Evolutionary conservation across 2,113 vertebrate species (phyloP), one percentile per base, ranked within the genome.

Genomic region (Myotis davidii): DNA sequence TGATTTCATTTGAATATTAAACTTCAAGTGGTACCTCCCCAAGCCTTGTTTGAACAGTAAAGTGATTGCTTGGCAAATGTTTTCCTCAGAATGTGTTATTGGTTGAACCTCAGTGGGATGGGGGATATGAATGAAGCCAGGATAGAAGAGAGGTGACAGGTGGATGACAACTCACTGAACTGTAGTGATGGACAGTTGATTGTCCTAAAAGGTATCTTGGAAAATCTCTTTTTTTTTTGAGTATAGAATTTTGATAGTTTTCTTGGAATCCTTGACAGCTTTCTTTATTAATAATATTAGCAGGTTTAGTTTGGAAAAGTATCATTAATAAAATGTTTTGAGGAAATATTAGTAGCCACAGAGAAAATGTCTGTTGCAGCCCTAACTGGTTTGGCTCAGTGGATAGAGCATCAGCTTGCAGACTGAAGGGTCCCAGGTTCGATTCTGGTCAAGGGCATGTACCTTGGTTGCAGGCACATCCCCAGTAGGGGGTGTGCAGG

Each of bases 11-110:
- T 87, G 45, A 88, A 52, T 87, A 32, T 85, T 61, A 72, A 86
- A 65, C 39, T 89, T 79, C 20, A 79, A 45, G 20, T 84, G 59
- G 7, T 45, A 76, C 12, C 3, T 79, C 52, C 29, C 27, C 52
- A 74, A 79, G 70, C 32, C 67, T 67, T 93, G 56, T 95, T 89
- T 92, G 72, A 90, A 91, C 94, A 91, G 78, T 96, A 93, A 95
- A 94, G 54, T 74, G 67, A 86, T 89, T 61, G 94, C 54, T 89
- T 94, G 65, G 54, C 65, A 54, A 10, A 45, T 59, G 45, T 56
- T 65, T 78, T 61, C 37, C 50, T 94, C 6, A 25, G 61, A n/a
- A 52, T 37, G 90, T 56, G 39, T 90, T 65, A 54, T 52, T 92
- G 73, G 27, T 25, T 21, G 88, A 52, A 14, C 32, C 12, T 37